Evolutionary conservation across 2,113 vertebrate genomes (phyloP).

Genomic region (Carettochelys insculpta): DNA sequence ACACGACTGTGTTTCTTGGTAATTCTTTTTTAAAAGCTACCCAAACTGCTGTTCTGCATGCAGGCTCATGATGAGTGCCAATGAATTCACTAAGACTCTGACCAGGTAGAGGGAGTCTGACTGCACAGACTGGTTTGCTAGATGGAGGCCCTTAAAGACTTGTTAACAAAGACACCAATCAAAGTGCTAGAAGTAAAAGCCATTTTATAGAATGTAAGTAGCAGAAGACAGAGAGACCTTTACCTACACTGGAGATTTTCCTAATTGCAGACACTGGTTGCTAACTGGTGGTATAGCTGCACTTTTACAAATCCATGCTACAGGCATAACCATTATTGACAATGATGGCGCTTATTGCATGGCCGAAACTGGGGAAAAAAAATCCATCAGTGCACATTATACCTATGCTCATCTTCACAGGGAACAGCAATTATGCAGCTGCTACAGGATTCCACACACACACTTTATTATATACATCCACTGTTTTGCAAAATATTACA

Average conservation of each 20-base stretch:
- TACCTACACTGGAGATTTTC: not conserved
- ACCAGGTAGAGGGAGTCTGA: not conserved
- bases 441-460: not conserved
- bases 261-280: not conserved
- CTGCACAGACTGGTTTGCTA: not conserved
- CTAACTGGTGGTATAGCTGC: not conserved
- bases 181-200: not conserved
- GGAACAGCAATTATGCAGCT: not conserved
- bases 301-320: not conserved
- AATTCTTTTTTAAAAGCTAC: not conserved
- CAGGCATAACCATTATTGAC: not conserved
- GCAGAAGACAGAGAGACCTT: not conserved
- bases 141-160: not conserved
- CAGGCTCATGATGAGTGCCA: not conserved
- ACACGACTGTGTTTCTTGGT: rapidly evolving
- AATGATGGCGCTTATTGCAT: not conserved
- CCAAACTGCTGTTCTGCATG: not conserved
- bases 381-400: not conserved
- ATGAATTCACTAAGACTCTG: not conserved
- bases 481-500: not conserved
- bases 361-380: not conserved
- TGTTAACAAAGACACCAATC: not conserved
- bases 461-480: not conserved
- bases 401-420: not conserved
- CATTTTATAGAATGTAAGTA: not conserved